Evolutionary conservation across 1,140 invertebrate genomes (phyloP), one percentile per base, ranked within the genome.

Genomic region (Trinorchestia longiramus): DNA sequence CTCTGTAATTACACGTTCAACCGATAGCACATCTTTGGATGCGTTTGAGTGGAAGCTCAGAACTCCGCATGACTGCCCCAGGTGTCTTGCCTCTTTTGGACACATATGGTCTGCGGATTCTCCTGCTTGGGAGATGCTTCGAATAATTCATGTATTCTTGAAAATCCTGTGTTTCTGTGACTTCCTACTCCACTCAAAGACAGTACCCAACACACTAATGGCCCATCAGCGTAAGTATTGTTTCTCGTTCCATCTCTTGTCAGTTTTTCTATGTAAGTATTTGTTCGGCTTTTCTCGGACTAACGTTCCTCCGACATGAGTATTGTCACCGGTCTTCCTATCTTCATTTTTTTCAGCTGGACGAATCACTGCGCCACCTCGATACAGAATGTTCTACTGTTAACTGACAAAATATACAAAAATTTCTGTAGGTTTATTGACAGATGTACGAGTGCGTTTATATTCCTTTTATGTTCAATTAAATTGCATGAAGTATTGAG

Each of bases 21-120:
- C 88, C n/a, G 88, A 90, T 90, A 90, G 88, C 88, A 36, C 88
- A 90, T 90, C 88, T 90, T 43, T 90, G 41, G 88, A 90, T 41
- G 88, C 88, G 88, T 42, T 90, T 90, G 88, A 90, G 88, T 42
- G n/a, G 88, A 42, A 43, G 36, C 88, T 90, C 41, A 15, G 28
- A 43, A 19, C 88, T 8, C n/a, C 88, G 88, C 88, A 42, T 90
- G 88, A 43, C 88, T 42, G 43, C 88, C 41, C 43, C 43, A 8
- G 41, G 6, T 90, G 4, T 42, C 41, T 42, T 11, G 88, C 41
- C 62, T 77, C 62, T 6, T 19, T 6, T 53, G 47, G 47, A 53
- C 19, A 11, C 47, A 6, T 53, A 19, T 1, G 15, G 62, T 15
- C 28, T 36, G 36, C 8, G 28, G 15, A 23, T 28, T 77, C 62